Evolutionary conservation across 2,113 vertebrate species (phyloP).

Genomic region (Calcarius ornatus): DNA sequence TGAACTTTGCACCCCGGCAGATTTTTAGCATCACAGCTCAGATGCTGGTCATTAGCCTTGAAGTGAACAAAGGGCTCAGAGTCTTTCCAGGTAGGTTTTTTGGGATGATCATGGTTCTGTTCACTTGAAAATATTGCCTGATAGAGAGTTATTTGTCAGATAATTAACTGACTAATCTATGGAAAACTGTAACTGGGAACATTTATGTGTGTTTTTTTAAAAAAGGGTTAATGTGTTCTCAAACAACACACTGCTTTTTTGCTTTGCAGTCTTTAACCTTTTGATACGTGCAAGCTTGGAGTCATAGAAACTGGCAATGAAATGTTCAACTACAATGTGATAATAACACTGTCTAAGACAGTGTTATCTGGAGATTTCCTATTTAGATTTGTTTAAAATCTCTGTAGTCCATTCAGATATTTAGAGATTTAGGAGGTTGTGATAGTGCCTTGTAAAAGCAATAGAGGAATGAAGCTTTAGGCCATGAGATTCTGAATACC

Average conservation of each 20-base stretch:
- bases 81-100: constrained; percentile 86
- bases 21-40: constrained; percentile 87
- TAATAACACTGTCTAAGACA: background rate
- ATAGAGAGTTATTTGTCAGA: background rate
- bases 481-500: background rate
- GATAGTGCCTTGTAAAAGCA: background rate
- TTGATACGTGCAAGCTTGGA: background rate
- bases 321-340: background rate
- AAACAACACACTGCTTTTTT: background rate
- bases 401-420: background rate
- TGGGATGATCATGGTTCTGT: background rate
- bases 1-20: constrained; percentile 85
- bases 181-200: background rate
- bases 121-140: background rate
- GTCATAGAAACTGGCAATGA: background rate
- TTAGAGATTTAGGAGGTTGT: background rate
- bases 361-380: background rate
- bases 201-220: background rate
- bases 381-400: background rate
- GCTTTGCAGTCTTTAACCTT: background rate
- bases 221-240: background rate
- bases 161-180: background rate
- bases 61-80: constrained; percentile 78
- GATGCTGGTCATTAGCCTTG: constrained; percentile 76
- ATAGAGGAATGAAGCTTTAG: background rate